These are phyloP conservation scores for Neotragus moschatus DNA, from an alignment of 2,113 vertebrate species.

Conservation along the genomic window DNA sequence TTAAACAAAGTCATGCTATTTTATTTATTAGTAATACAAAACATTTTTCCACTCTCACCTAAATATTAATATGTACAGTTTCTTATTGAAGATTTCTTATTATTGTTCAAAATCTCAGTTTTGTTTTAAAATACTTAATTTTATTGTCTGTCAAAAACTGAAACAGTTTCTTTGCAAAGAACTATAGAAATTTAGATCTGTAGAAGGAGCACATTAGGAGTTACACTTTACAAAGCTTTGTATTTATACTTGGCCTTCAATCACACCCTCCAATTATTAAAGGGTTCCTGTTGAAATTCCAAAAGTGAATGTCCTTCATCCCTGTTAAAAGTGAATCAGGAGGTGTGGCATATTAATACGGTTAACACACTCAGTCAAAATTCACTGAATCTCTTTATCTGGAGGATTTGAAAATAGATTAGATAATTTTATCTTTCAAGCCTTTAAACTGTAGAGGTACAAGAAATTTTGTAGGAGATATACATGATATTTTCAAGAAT, in stretches of 20 bases:
- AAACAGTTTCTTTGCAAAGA: background rate
- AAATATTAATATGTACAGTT: background rate
- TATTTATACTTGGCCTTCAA: background rate
- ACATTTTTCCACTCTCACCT: background rate
- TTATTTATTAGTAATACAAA: background rate
- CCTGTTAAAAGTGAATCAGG: background rate
- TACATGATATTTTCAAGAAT: background rate
- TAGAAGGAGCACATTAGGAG: background rate
- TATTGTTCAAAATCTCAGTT: background rate
- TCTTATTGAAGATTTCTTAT: background rate
- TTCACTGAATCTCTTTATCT: background rate
- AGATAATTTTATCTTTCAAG: background rate
- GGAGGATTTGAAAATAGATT: background rate
- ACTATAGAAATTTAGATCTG: too few relatives aligned
- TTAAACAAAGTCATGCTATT: background rate
- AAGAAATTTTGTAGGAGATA: background rate
- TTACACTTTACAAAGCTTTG: background rate
- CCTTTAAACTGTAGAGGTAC: background rate
- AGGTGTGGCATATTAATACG: background rate
- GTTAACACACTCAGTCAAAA: background rate
- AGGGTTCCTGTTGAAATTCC: background rate
- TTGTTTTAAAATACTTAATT: constrained; percentile 10
- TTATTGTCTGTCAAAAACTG: background rate
- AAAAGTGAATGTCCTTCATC: background rate
- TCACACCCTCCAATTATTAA: background rate